These are phyloP conservation scores for Premnoplex brunnescens DNA, from an alignment of 2,797 vertebrate species.

Conservation along the genomic window DNA sequence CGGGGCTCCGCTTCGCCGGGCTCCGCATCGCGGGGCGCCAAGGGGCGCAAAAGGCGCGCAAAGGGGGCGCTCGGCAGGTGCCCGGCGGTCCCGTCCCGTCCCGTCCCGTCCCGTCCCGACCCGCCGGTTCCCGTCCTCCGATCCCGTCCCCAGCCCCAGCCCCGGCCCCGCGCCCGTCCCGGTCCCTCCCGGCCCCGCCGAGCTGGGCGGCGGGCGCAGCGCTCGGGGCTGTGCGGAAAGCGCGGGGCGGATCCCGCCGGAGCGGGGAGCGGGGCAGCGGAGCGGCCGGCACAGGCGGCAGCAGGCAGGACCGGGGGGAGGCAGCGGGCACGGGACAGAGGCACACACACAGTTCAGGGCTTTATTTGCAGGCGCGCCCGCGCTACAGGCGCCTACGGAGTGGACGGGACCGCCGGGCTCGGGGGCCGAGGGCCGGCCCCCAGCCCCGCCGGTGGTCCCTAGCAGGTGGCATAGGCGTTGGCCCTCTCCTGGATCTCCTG, in stretches of 20 bases:
- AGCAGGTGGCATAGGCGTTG: constrained; percentile 79
- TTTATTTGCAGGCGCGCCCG: constrained; percentile 13
- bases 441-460: background rate
- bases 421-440: background rate
- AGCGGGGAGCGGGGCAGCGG: background rate
- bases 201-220: background rate
- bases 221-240: constrained; percentile 49
- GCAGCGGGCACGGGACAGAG: background rate
- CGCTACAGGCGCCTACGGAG: background rate
- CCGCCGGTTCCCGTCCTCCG: background rate
- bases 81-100: background rate
- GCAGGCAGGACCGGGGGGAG: background rate
- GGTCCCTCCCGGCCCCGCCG: background rate
- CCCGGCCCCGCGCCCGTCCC: background rate
- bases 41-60: background rate
- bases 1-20: background rate
- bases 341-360: background rate
- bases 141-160: background rate
- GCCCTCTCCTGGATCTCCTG: constrained; percentile 74
- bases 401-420: background rate
- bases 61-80: constrained; percentile 2
- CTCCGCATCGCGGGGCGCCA: constrained; percentile 6
- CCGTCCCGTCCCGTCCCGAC: background rate
- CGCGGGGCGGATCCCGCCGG: constrained; percentile 58
- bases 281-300: background rate